A percentile compares a stretch with the other conserved stretches of the same genome.
phyloP scores from a whole-genome alignment of 2,797 vertebrate genomes.

The Acanthurus tractus region DNA sequence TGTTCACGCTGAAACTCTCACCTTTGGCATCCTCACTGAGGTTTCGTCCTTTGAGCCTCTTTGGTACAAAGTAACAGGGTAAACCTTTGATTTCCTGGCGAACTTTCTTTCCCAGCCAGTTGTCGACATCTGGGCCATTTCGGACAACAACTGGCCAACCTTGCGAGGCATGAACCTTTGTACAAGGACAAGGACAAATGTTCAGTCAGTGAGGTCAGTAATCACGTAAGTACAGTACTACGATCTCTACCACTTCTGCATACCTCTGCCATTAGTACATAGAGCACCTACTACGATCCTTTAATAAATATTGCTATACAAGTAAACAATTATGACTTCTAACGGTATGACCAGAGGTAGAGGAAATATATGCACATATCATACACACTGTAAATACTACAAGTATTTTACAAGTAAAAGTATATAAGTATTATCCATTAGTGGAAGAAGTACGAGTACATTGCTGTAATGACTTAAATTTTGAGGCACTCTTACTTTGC shows the following conservation, averaged over 20 bases:
- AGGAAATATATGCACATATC: neutral
- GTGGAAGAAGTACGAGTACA: too few relatives aligned
- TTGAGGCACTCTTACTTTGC: too few relatives aligned
- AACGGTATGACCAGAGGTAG: neutral
- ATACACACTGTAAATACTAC: neutral
- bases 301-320: neutral
- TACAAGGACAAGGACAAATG: neutral
- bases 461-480: too few relatives aligned
- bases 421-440: too few relatives aligned
- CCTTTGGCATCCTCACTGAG: slow-evolving; percentile 60
- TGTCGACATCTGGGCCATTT: slow-evolving; percentile 76
- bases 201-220: neutral
- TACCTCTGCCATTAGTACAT: neutral
- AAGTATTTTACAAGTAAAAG: too few relatives aligned
- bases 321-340: neutral
- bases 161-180: slow-evolving; percentile 27
- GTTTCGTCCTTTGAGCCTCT: slow-evolving; percentile 82
- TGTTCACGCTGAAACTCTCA: slow-evolving; percentile 7
- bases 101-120: slow-evolving; percentile 87
- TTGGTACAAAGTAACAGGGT: slow-evolving; percentile 87
- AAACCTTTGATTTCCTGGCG: slow-evolving; percentile 36
- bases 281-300: neutral
- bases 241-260: too few relatives aligned
- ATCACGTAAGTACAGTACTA: neutral
- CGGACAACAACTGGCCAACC: slow-evolving; percentile 82